Evolutionary conservation across 2,113 vertebrate species (phyloP), one percentile per base, ranked within the genome.

Genomic region (Elaphurus davidianus): DNA sequence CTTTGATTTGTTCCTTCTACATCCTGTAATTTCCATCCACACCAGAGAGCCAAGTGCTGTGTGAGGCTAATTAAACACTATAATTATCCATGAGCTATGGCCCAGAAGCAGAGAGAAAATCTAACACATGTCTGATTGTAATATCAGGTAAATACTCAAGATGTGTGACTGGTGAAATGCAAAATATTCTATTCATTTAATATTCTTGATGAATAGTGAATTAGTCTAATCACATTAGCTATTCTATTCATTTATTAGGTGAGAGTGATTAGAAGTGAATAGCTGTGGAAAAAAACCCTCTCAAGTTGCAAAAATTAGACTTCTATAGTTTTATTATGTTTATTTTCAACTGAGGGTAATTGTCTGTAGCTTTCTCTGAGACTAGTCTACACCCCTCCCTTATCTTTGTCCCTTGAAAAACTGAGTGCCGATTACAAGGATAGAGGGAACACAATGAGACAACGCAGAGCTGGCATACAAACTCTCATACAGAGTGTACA

Each of bases 161-260:
- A 98, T 91, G 98, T 96, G 98, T 98, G 98, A 98, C 92, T 97
- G 97, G 98, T 83, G 97, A 98, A 97, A 98, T 97, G 97, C 98
- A 98, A 98, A 99, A 98, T 98, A 99, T 98, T 99, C 98, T 98
- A 98, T 98, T 99, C 98, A 98, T 99, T 99, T 98, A 99, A 98
- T 99, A 99, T 98, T 99, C 99, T 98, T 93, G 98, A 98, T 99
- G 98, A 99, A 99, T 98, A 98, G 98, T 98, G 98, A 99, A 99
- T 99, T 98, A 98, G 98, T 98, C 97, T 99, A 99, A 99, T 99
- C 98, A 98, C 98, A 99, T 99, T 99, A 99, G 98, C 98, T 99
- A 98, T 99, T 99, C 99, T 98, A 98, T 99, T 99, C 98, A 98
- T 98, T 98, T 99, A 99, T 99, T 99, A 99, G 98, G 98, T 98